Conservation (phyloP, 2,797 vertebrate species). For the Tapera naevia region DNA sequence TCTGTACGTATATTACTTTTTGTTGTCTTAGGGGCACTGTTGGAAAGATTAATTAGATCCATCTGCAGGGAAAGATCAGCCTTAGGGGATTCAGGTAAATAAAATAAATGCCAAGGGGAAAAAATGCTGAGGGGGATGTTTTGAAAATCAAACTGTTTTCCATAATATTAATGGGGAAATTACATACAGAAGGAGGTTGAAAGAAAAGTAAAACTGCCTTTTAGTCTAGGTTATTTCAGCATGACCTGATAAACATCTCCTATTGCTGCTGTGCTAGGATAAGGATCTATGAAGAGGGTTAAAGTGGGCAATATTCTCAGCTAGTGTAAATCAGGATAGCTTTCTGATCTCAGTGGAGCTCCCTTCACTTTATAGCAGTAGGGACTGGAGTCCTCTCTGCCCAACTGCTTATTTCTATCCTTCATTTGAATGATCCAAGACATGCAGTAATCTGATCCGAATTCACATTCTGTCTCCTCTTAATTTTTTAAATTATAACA, state of each 20-base stretch:
- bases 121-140: constrained; percentile 18
- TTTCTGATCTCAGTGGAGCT: not conserved
- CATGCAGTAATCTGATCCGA: not conserved
- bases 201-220: constrained; percentile 27
- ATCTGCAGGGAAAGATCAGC: constrained; percentile 52
- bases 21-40: constrained; percentile 67
- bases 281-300: not conserved
- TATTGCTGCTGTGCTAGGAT: not conserved
- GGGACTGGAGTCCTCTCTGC: not conserved
- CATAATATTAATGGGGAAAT: constrained; percentile 25
- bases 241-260: constrained; percentile 8
- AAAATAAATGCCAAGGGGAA: constrained; percentile 26
- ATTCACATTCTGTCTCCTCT: not conserved
- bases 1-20: constrained; percentile 72
- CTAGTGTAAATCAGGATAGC: not conserved
- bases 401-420: not conserved
- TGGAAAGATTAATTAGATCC: constrained; percentile 72
- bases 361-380: not conserved
- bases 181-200: not conserved
- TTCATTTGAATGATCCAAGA: not conserved
- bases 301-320: not conserved
- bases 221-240: constrained; percentile 47
- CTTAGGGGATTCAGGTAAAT: constrained; percentile 51
- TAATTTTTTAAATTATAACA: not conserved
- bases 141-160: constrained; percentile 52